Evolutionary conservation across 2,797 vertebrate species (phyloP).

Genomic region (Rousettus madagascariensis): DNA sequence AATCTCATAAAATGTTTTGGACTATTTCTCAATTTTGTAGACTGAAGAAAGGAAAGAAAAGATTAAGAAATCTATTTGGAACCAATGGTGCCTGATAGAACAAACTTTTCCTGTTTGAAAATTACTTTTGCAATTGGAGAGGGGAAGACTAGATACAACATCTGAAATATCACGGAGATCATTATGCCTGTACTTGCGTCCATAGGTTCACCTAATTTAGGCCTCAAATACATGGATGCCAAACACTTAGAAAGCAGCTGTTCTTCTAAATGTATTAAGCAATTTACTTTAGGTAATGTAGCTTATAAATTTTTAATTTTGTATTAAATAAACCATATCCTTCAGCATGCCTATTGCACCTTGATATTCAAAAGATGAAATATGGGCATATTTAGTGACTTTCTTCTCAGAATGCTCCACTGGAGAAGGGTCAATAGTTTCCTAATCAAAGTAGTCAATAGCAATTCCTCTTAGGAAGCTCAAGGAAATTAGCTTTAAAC

Average conservation of each 20-base stretch:
- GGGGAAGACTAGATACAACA: not conserved
- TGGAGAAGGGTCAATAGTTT: constrained; percentile 89
- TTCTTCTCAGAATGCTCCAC: constrained; percentile 84
- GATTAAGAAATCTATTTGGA: not conserved
- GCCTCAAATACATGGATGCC: constrained; percentile 73
- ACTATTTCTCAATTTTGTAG: not conserved
- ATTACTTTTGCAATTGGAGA: not conserved
- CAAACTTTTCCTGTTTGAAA: not conserved
- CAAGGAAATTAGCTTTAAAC: constrained; percentile 86
- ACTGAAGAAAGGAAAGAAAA: not conserved
- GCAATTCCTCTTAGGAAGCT: constrained; percentile 88
- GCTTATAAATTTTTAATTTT: constrained; percentile 90
- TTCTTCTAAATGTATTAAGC: constrained; percentile 87
- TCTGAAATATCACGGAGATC: constrained; percentile 30
- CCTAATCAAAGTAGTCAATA: constrained; percentile 90
- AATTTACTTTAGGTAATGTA: constrained; percentile 88
- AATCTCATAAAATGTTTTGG: not conserved
- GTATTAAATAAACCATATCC: constrained; percentile 87
- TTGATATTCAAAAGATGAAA: constrained; percentile 90
- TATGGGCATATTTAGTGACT: constrained; percentile 87
- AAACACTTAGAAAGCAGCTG: constrained; percentile 82
- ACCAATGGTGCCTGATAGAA: not conserved
- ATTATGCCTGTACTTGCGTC: not conserved
- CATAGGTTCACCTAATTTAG: constrained; percentile 74
- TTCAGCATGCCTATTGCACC: constrained; percentile 81